A percentile compares a stretch with the other conserved stretches of the same genome.
Evolutionary conservation across 2,113 vertebrate species (phyloP).

Genomic region (Verasper variegatus): DNA sequence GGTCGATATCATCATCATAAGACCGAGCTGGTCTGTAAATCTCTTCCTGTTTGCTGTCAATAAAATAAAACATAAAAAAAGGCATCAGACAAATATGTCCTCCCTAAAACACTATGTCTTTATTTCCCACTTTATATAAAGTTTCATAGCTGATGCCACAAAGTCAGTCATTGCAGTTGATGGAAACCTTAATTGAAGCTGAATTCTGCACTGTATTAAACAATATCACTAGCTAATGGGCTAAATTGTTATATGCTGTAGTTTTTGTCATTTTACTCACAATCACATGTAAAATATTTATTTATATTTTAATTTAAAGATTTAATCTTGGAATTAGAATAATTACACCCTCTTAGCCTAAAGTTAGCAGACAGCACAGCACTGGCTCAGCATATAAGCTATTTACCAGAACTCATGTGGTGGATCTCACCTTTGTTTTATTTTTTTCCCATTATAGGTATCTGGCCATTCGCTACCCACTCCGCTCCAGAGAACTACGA

Average conservation of each 20-base stretch:
- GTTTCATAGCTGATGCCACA: no score
- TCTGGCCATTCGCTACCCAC: conserved; percentile 88
- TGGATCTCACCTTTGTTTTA: neutral
- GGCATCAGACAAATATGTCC: no score
- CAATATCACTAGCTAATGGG: neutral
- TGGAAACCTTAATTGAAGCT: neutral
- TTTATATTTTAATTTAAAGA: neutral
- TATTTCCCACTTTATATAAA: no score
- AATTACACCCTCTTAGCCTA: neutral
- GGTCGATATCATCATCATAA: no score
- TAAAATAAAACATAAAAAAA: no score
- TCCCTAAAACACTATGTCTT: no score
- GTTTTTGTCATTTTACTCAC: no score
- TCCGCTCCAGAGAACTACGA: conserved; percentile 87
- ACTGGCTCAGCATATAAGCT: neutral
- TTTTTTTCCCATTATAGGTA: conserved; percentile 76
- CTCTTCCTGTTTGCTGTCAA: no score
- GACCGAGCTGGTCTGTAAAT: no score
- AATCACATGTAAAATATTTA: neutral
- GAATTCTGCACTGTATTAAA: neutral
- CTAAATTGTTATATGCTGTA: neutral
- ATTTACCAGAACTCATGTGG: neutral
- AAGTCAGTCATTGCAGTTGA: no score
- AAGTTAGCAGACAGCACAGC: no score
- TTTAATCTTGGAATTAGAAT: neutral